Evolutionary conservation across 2,113 vertebrate species (phyloP).

Genomic region (Chrysochloris asiatica): DNA sequence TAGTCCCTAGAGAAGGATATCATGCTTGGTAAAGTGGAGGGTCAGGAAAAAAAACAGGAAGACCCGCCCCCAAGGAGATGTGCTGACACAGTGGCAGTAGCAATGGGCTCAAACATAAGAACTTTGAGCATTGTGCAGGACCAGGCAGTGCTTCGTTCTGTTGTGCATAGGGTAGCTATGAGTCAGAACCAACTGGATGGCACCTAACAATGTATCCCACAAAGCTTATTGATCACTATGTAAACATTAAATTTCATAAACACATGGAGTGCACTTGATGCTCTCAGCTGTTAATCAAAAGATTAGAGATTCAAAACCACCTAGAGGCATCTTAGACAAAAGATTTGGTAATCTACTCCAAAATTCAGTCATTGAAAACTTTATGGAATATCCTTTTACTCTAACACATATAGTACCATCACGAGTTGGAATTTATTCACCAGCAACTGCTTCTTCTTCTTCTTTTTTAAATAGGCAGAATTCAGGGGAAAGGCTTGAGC

Average conservation of each 20-base stretch:
- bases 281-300: neutral
- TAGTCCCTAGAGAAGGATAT: no score
- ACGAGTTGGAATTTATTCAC: neutral
- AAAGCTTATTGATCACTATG: conserved; percentile 17
- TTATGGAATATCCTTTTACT: neutral
- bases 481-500: neutral
- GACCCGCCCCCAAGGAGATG: no score
- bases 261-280: neutral
- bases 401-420: neutral
- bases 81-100: no score
- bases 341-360: neutral
- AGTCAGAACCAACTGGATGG: no score
- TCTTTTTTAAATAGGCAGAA: neutral
- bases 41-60: no score
- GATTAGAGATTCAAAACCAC: neutral
- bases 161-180: no score
- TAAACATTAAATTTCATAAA: conserved; percentile 47
- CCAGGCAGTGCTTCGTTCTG: no score
- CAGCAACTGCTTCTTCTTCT: neutral
- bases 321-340: neutral
- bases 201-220: neutral
- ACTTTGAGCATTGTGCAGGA: no score
- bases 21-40: no score
- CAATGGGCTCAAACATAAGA: no score
- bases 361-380: neutral